These are phyloP conservation scores for Hipparchia sbordonii DNA, from an alignment of 2,888 invertebrate species.

Conservation along the genomic window DNA sequence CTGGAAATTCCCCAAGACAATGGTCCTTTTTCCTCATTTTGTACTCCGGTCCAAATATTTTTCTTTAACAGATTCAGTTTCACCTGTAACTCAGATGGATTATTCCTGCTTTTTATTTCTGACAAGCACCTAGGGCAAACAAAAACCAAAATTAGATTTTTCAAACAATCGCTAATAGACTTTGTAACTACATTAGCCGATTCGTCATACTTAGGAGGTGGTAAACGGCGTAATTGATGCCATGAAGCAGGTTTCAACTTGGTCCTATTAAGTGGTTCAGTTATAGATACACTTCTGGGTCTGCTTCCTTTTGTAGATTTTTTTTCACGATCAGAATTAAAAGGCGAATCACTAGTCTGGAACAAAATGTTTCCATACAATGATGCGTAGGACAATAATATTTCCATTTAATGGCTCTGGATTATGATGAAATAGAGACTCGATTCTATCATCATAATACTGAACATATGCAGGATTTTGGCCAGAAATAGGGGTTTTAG, in stretches of 20 bases:
- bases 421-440: too few species aligned
- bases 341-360: constrained; percentile 77
- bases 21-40: constrained; percentile 79
- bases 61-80: constrained; percentile 87
- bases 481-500: too few species aligned
- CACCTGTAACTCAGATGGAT: constrained; percentile 85
- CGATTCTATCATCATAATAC: too few species aligned
- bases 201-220: constrained; percentile 68
- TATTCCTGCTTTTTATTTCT: constrained; percentile 68
- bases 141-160: constrained; percentile 6
- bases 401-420: too few species aligned
- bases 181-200: background rate
- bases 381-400: background rate
- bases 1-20: constrained; percentile 87
- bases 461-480: too few species aligned
- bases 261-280: constrained; percentile 66
- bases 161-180: background rate
- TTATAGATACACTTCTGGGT: constrained; percentile 76
- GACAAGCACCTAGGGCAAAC: constrained; percentile 55
- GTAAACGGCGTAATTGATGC: constrained; percentile 76
- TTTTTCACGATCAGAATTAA: constrained; percentile 74
- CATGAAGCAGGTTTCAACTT: constrained; percentile 75
- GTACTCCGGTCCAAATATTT: constrained; percentile 88
- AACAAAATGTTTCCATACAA: constrained; percentile 29
- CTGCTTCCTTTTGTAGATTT: constrained; percentile 60